Base-by-base conservation (phyloP, 1,140 invertebrate species). In the Drosophila kepulauana region DNA sequence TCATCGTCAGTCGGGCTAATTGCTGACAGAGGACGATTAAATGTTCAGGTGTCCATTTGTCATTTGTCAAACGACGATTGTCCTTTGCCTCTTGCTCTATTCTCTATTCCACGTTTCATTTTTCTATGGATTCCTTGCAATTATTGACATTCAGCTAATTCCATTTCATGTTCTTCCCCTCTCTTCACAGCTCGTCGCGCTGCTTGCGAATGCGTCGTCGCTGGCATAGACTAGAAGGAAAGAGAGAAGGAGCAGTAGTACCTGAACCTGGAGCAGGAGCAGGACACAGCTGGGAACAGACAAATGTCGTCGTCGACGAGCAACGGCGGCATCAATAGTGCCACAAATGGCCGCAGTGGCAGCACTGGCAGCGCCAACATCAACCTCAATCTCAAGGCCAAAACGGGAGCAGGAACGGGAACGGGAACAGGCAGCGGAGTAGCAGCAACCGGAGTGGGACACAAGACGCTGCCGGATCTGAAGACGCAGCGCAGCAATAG, bases 311-410 rank as follows among this genome's bases (percentile, higher is more conserved):
- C 75, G 75, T 88, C 85, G 49, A 88, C 85, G 49, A 88, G 62
- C 45, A 89, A 89, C 85, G 85, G 82, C 74, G 90, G 84, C 63
- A 77, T 88, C 46, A 91, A 75, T 69, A 91, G 74, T 81, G 87
- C 91, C 87, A 91, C 78, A 68, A 91, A 91, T 82, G 90, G 90
- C 67, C 90, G 90, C 78, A 87, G 82, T 80, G 78, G 81, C 52
- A 89, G 85, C 73, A 89, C 81, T 74, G 85, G 85, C 49, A 90
- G 86, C 57, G 81, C 85, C 58, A 89, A 85, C 59, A 89, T 90
- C 6, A 89, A 76, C 54, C 85, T 89, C 30, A 84, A 72, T 70
- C 46, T 76, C 6, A 89, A 81, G 52, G 43, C 71, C 51, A 74
- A 66, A 67, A 45, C 73, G 20, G 58, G 51, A 70, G 13, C 66